These are phyloP conservation scores for Ommatoiulus sabulosus DNA, from an alignment of 2,888 invertebrate species.

Conservation along the genomic window DNA sequence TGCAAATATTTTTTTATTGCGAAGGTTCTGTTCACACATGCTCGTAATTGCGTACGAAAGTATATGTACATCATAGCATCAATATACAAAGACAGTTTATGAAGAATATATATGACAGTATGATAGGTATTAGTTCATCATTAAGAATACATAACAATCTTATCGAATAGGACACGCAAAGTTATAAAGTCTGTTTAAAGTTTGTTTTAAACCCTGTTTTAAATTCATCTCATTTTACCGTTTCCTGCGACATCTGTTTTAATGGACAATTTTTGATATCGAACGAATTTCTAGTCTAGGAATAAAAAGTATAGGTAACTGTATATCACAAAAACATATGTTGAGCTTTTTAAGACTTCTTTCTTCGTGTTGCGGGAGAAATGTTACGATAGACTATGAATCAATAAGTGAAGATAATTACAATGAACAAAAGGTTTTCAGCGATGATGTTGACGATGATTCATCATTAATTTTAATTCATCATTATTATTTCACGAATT, in stretches of 20 bases:
- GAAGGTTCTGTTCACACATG: neutral
- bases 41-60: conserved; percentile 4
- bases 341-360: too few relatives aligned
- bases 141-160: neutral
- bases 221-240: too few relatives aligned
- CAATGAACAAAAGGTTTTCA: neutral
- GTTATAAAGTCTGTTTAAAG: neutral
- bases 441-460: neutral
- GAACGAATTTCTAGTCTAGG: too few relatives aligned
- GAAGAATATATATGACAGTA: conserved; percentile 25
- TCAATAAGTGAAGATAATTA: neutral
- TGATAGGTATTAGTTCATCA: neutral
- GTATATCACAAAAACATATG: too few relatives aligned
- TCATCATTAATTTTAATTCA: neutral
- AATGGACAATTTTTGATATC: too few relatives aligned
- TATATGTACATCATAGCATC: neutral
- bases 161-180: neutral
- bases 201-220: neutral
- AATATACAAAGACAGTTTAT: conserved; percentile 29
- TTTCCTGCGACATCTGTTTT: too few relatives aligned
- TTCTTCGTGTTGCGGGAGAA: too few relatives aligned
- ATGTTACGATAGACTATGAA: neutral
- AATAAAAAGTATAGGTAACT: too few relatives aligned
- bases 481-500: neutral
- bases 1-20: conserved; percentile 37